phyloP scores from a whole-genome alignment of 1,140 invertebrate species.

The Hyposmocoma kahamanoa region DNA sequence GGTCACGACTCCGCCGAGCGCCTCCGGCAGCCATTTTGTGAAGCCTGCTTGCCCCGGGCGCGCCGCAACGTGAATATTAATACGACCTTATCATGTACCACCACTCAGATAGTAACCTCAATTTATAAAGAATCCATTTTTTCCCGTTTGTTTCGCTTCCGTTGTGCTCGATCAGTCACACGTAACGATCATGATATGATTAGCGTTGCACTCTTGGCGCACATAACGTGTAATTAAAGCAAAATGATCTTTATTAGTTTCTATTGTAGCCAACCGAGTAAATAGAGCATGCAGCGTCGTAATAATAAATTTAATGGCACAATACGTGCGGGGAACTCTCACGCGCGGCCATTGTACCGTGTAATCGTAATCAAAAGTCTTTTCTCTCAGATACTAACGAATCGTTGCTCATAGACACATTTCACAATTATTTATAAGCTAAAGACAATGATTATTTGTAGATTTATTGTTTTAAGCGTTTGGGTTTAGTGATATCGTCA shows the following conservation, averaged over 20 bases:
- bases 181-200: slow-evolving; percentile 35
- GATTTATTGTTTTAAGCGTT: too few relatives aligned
- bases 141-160: slow-evolving; percentile 24
- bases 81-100: slow-evolving; percentile 39
- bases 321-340: slow-evolving; percentile 46
- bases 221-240: slow-evolving; percentile 51
- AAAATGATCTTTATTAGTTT: slow-evolving; percentile 62
- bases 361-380: slow-evolving; percentile 54
- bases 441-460: too few relatives aligned
- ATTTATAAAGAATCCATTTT: slow-evolving; percentile 26
- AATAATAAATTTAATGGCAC: slow-evolving; percentile 57
- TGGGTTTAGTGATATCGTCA: too few relatives aligned
- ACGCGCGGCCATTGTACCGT: slow-evolving; percentile 51
- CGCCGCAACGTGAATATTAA: slow-evolving; percentile 55
- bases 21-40: slow-evolving; percentile 65
- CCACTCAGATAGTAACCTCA: slow-evolving; percentile 24
- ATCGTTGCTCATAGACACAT: slow-evolving; percentile 38
- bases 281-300: slow-evolving; percentile 56
- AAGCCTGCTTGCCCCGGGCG: slow-evolving; percentile 39
- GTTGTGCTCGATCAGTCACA: slow-evolving; percentile 28
- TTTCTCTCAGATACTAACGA: slow-evolving; percentile 45
- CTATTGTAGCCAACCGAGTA: slow-evolving; percentile 54
- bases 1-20: slow-evolving; percentile 54
- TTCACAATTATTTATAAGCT: slow-evolving; percentile 50
- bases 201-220: slow-evolving; percentile 32